Evolutionary conservation across 37 sponge, comb jelly and placozoan genomes (phyloP).

Genomic region (Beroe forskalii): DNA sequence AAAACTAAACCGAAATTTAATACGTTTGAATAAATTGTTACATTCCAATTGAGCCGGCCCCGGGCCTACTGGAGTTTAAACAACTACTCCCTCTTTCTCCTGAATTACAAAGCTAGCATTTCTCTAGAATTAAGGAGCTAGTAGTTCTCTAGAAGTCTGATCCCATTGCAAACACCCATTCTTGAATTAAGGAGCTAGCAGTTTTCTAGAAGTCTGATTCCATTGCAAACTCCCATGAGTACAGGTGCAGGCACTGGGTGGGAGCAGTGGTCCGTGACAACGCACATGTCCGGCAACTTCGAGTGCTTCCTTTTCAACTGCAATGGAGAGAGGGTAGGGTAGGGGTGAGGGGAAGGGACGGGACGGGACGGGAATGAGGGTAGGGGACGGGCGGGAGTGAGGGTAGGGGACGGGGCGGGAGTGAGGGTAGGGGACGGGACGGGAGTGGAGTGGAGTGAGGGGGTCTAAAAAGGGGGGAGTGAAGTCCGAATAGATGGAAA

Average conservation of each 20-base stretch:
- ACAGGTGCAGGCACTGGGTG: neutral
- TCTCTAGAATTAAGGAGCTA: neutral
- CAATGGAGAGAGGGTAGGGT: neutral
- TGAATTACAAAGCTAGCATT: no score
- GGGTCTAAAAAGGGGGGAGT: no score
- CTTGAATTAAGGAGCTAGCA: neutral
- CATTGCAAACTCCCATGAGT: slow-evolving; percentile 3
- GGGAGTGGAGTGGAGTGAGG: no score
- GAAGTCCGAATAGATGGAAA: no score
- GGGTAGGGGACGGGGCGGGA: neutral
- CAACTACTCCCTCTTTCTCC: no score
- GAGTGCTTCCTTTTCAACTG: slow-evolving; percentile 14
- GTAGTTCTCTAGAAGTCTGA: neutral
- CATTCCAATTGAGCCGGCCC: no score
- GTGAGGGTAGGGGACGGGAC: neutral
- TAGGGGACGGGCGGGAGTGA: no score
- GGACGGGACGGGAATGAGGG: neutral
- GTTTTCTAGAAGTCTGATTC: neutral
- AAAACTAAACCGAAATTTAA: no score
- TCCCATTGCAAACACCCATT: slow-evolving; percentile 14
- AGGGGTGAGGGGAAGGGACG: neutral
- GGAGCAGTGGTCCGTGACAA: neutral
- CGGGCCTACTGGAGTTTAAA: no score
- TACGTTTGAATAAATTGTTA: no score
- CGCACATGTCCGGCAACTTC: slow-evolving; percentile 31